These are phyloP conservation scores for Nothura maculosa DNA, from an alignment of 2,797 vertebrate species.

Conservation along the genomic window DNA sequence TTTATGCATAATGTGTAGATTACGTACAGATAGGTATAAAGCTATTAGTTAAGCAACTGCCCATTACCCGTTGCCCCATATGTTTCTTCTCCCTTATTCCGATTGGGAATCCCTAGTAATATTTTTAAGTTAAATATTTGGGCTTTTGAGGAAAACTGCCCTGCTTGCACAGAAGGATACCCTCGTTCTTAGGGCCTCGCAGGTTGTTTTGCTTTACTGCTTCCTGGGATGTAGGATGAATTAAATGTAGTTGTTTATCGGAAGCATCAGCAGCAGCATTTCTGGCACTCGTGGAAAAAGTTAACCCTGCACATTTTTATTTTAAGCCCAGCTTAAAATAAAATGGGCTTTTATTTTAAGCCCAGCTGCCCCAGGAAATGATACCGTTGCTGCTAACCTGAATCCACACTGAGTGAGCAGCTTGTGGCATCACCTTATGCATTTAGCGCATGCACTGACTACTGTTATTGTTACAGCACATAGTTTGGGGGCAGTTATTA, in stretches of 20 bases:
- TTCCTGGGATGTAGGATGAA: background rate
- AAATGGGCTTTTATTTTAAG: too few species aligned
- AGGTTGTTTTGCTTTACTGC: background rate
- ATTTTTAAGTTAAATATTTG: background rate
- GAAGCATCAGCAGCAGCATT: background rate
- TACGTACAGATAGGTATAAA: too few species aligned
- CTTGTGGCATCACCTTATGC: background rate
- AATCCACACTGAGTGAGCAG: background rate
- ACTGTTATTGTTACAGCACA: background rate
- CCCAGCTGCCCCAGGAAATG: background rate
- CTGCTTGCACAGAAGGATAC: background rate
- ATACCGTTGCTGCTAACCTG: background rate
- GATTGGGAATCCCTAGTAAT: background rate
- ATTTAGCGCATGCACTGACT: background rate
- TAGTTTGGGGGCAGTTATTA: background rate
- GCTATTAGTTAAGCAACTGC: background rate
- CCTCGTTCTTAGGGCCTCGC: background rate
- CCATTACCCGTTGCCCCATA: background rate
- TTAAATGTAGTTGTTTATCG: background rate
- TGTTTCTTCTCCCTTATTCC: background rate
- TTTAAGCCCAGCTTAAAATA: too few species aligned
- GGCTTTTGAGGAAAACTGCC: background rate
- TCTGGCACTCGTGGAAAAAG: background rate
- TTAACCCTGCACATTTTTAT: background rate
- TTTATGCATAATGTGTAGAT: background rate